These are phyloP conservation scores for Phainopepla nitens DNA, from an alignment of 2,113 vertebrate species.

Conservation along the genomic window DNA sequence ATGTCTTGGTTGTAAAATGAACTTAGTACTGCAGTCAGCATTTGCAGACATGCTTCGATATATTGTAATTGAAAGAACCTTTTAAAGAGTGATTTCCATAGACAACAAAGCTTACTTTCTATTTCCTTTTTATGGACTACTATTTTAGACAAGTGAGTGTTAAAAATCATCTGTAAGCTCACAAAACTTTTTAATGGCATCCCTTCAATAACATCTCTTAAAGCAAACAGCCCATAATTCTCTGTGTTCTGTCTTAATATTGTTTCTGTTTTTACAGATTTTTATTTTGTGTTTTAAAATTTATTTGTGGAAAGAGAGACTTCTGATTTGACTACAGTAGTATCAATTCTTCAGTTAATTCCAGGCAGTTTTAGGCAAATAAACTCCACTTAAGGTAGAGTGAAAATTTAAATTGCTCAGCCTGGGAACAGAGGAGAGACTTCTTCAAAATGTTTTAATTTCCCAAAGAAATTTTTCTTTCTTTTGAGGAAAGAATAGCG, in stretches of 20 bases:
- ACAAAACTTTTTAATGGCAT: background rate
- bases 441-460: background rate
- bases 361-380: background rate
- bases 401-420: background rate
- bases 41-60: background rate
- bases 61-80: background rate
- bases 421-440: background rate
- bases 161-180: background rate
- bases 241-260: background rate
- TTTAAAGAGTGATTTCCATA: constrained; percentile 7
- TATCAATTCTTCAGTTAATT: background rate
- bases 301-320: background rate
- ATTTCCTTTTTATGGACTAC: background rate
- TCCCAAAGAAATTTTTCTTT: background rate
- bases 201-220: background rate
- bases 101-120: background rate
- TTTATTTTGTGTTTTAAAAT: background rate
- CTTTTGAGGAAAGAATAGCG: background rate
- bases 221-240: background rate
- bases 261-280: background rate
- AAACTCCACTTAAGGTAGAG: background rate
- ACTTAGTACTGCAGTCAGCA: background rate
- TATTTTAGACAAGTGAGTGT: background rate
- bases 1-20: background rate
- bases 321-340: background rate